Conservation (phyloP, 2,113 vertebrate genomes). For the Rhinolophus ferrumequinum region DNA sequence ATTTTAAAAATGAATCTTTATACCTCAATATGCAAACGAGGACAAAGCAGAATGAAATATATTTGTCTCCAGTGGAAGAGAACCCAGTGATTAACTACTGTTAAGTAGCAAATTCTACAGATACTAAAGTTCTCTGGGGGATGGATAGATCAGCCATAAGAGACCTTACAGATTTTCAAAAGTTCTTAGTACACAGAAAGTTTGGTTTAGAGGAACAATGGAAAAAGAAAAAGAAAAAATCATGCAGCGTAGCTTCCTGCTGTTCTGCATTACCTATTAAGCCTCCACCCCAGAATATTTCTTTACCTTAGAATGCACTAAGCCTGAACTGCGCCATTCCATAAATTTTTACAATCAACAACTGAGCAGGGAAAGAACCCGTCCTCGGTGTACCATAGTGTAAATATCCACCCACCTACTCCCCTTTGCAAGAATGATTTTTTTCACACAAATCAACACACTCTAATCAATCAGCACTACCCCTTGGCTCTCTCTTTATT, state of each 20-base stretch:
- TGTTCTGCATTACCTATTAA: not conserved
- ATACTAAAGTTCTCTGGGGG: not conserved
- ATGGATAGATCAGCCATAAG: not conserved
- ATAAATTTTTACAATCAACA: not conserved
- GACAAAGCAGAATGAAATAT: conserved; percentile 33
- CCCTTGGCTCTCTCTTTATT: not conserved
- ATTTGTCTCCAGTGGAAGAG: conserved; percentile 8
- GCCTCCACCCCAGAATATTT: not conserved
- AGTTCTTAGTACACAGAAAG: conserved; percentile 1
- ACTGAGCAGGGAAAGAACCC: not conserved
- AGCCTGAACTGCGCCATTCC: not conserved
- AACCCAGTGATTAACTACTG: conserved; percentile 43
- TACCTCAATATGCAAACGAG: conserved; percentile 40
- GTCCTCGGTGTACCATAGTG: not conserved
- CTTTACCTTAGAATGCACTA: not conserved
- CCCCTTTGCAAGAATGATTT: not conserved
- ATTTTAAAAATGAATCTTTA: conserved; percentile 56
- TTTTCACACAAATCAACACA: not conserved
- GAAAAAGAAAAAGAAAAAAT: not conserved
- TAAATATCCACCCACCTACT: not conserved
- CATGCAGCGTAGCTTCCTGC: not conserved
- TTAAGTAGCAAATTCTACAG: not conserved
- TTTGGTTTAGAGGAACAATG: not conserved
- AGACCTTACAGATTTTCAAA: conserved; percentile 10
- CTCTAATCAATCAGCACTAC: not conserved